Evolutionary conservation across 2,888 invertebrate genomes (phyloP).

Genomic region (Cremastinae sp.): DNA sequence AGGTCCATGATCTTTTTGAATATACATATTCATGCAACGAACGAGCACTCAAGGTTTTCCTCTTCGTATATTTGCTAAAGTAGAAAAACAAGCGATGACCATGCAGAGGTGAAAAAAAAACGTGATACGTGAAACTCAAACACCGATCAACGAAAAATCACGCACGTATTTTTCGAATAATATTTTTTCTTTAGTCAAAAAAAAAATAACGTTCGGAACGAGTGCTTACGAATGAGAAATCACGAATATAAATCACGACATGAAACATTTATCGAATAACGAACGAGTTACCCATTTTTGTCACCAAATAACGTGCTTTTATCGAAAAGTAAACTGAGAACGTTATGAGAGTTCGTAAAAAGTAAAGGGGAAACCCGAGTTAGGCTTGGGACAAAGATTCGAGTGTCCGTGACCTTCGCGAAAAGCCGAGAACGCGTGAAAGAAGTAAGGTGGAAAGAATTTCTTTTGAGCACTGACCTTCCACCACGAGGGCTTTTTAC

Average conservation of each 20-base stretch:
- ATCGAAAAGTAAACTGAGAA: too few relatives aligned
- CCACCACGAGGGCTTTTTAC: conserved; percentile 8
- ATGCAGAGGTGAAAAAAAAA: background rate
- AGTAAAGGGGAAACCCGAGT: background rate
- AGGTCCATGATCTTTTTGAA: conserved; percentile 17
- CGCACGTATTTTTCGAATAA: too few relatives aligned
- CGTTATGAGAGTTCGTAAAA: too few relatives aligned
- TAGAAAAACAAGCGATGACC: background rate
- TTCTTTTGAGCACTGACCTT: conserved; percentile 37
- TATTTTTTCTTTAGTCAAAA: too few relatives aligned
- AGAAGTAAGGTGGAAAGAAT: conserved; percentile 11
- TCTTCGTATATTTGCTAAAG: conserved; percentile 4
- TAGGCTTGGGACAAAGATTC: background rate
- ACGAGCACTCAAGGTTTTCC: background rate
- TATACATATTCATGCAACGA: background rate
- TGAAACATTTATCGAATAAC: too few relatives aligned
- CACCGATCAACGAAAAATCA: too few relatives aligned
- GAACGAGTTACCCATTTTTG: too few relatives aligned
- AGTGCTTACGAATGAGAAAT: too few relatives aligned
- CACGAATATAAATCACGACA: too few relatives aligned
- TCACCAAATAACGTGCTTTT: too few relatives aligned
- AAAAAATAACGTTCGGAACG: too few relatives aligned
- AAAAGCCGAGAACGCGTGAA: conserved; percentile 17
- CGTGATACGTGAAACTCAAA: too few relatives aligned
- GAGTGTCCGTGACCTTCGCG: conserved; percentile 38